Conservation (phyloP, 1,140 invertebrate species). For the Drosophila sechellia region DNA sequence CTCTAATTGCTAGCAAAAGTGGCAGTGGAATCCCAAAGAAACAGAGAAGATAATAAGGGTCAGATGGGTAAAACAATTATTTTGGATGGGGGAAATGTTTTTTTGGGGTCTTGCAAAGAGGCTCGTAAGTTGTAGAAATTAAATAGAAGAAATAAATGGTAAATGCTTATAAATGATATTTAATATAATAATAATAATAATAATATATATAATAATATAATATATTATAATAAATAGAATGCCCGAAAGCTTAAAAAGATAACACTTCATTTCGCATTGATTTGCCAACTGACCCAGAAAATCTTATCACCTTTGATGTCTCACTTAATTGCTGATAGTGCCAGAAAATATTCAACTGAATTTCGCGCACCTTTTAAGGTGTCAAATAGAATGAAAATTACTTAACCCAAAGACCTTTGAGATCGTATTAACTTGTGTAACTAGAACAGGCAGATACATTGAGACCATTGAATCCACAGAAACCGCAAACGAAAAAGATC, state of each 20-base stretch:
- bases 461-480: neutral
- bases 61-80: conserved; percentile 29
- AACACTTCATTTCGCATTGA: neutral
- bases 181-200: no score
- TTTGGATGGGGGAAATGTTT: conserved; percentile 1
- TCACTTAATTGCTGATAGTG: conserved; percentile 18
- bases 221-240: neutral
- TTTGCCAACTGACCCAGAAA: neutral
- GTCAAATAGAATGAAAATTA: conserved; percentile 9
- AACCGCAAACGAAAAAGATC: conserved; percentile 39
- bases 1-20: conserved; percentile 43
- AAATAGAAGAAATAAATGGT: neutral
- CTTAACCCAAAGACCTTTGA: conserved; percentile 38
- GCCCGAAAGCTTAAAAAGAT: neutral
- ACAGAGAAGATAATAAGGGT: conserved; percentile 39
- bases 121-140: neutral
- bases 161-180: neutral
- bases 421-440: conserved; percentile 22
- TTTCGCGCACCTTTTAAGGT: neutral
- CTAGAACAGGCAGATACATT: conserved; percentile 24
- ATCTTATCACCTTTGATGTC: conserved; percentile 4
- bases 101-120: neutral
- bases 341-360: conserved; percentile 11
- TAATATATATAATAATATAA: no score
- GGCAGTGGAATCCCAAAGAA: conserved; percentile 11